Conservation (phyloP, 2,888 invertebrate genomes). For the Meloe dianella region DNA sequence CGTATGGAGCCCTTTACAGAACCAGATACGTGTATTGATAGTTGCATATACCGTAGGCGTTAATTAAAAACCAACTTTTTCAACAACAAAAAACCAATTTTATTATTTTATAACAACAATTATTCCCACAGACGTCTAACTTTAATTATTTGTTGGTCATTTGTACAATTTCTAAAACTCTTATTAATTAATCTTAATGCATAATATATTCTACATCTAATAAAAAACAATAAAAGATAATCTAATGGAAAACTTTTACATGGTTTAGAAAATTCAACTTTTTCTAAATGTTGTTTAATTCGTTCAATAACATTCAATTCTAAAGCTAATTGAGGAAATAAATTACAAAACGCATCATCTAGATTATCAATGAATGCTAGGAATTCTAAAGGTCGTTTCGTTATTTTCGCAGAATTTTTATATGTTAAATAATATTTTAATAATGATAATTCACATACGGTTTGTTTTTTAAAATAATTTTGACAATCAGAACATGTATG, state of each 20-base stretch:
- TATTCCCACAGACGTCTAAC: not conserved
- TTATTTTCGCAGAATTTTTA: not conserved
- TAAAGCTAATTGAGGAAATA: not conserved
- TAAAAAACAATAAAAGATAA: not conserved
- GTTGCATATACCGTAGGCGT: too few relatives aligned
- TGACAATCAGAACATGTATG: not conserved
- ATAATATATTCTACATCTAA: not conserved
- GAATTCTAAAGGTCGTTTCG: not conserved
- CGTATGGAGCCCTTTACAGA: too few relatives aligned
- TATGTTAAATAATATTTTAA: not conserved
- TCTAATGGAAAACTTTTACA: not conserved
- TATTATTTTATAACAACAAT: not conserved
- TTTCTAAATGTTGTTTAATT: not conserved
- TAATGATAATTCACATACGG: not conserved
- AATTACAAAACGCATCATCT: not conserved
- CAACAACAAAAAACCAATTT: too few relatives aligned
- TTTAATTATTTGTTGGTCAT: not conserved
- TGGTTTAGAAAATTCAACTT: not conserved
- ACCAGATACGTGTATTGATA: not conserved
- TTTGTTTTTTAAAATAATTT: not conserved
- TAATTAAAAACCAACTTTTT: too few relatives aligned
- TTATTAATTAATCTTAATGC: not conserved
- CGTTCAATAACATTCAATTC: not conserved
- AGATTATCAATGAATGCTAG: not conserved
- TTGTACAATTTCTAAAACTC: not conserved